Evolutionary conservation across 2,113 vertebrate genomes (phyloP).

Genomic region (Xiphophorus couchianus): DNA sequence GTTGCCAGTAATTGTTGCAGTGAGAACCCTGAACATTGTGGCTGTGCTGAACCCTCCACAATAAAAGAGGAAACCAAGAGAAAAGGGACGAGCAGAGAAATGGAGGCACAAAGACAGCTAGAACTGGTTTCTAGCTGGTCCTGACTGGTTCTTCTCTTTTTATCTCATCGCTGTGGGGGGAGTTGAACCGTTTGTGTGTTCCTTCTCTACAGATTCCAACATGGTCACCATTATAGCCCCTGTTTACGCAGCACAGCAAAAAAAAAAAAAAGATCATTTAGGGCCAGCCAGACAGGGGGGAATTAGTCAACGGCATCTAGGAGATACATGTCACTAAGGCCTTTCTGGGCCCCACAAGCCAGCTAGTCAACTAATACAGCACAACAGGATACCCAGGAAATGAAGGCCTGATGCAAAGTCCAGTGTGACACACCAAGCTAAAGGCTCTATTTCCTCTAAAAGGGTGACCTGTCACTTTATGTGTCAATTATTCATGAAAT

Average conservation of each 20-base stretch:
- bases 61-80: conserved; percentile 68
- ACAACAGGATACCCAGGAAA: conserved; percentile 62
- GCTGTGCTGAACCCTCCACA: conserved; percentile 68
- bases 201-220: conserved; percentile 49
- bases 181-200: conserved; percentile 56
- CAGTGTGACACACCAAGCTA: conserved; percentile 60
- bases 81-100: conserved; percentile 76
- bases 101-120: conserved; percentile 65
- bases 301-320: conserved; percentile 63
- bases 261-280: conserved; percentile 61
- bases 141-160: conserved; percentile 78
- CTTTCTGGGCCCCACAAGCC: conserved; percentile 58
- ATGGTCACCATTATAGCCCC: conserved; percentile 47
- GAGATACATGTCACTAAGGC: conserved; percentile 70
- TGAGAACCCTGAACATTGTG: conserved; percentile 67
- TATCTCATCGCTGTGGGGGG: conserved; percentile 59
- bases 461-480: conserved; percentile 59
- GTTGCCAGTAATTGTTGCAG: conserved; percentile 61
- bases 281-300: conserved; percentile 48
- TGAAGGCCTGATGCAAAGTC: conserved; percentile 54
- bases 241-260: conserved; percentile 69
- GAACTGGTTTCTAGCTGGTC: conserved; percentile 81
- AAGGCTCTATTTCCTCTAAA: conserved; percentile 38
- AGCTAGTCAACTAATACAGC: conserved; percentile 57
- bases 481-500: conserved; percentile 56